Percentiles rank a stretch among this genome's conserved stretches.
These are phyloP conservation scores for Crocuta crocuta DNA, from an alignment of 2,113 vertebrate species.

Conservation along the genomic window DNA sequence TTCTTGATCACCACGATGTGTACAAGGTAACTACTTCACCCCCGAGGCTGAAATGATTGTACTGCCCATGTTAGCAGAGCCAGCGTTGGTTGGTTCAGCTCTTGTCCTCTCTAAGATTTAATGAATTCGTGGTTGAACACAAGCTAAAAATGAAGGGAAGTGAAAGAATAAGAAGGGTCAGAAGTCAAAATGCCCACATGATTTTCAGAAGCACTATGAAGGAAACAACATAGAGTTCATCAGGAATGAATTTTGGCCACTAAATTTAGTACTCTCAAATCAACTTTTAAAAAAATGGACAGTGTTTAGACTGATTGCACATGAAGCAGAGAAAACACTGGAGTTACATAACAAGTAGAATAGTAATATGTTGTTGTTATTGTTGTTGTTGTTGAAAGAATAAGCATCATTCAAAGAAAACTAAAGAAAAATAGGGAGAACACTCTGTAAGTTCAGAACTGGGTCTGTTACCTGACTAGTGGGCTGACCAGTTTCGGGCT, in stretches of 20 bases:
- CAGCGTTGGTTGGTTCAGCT: neutral
- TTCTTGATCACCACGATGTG: conserved; percentile 97
- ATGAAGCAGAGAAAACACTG: neutral
- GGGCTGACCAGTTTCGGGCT: neutral
- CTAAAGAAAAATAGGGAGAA: neutral
- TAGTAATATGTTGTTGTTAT: neutral
- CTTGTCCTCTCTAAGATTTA: neutral
- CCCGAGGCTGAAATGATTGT: neutral
- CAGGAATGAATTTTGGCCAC: neutral
- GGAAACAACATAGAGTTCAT: neutral
- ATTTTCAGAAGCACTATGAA: neutral
- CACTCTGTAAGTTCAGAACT: neutral
- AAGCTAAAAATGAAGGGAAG: neutral
- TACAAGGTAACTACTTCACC: conserved; percentile 92
- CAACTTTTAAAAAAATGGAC: neutral
- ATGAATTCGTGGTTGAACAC: neutral
- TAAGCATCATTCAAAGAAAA: neutral
- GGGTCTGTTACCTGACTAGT: neutral
- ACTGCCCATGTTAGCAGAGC: neutral
- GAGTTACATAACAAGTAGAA: neutral
- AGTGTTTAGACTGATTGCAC: neutral
- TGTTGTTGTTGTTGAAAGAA: neutral
- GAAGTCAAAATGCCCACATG: neutral
- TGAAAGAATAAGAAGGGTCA: neutral
- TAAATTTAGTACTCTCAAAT: neutral